Conservation (phyloP, 2,797 vertebrate genomes). For the Dendrocincla tyrannina region DNA sequence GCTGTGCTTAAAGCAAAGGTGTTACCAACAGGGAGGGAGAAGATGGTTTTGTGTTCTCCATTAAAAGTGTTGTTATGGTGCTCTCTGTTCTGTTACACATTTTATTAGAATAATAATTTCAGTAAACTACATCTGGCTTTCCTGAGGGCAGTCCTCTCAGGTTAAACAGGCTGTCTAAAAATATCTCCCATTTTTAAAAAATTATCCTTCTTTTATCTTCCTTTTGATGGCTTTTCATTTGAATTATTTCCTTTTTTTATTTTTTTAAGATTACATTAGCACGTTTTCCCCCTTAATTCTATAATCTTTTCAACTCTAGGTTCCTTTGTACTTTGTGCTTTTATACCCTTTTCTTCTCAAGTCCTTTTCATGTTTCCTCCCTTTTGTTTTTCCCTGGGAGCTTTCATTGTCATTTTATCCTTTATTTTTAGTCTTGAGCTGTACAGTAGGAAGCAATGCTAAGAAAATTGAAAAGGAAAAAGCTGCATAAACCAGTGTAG, state of each 20-base stretch:
- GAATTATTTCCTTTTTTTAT: slow-evolving; percentile 37
- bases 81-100: slow-evolving; percentile 46
- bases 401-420: slow-evolving; percentile 69
- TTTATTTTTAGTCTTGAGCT: slow-evolving; percentile 66
- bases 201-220: slow-evolving; percentile 54
- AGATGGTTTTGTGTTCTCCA: not conserved
- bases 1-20: slow-evolving; percentile 17
- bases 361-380: slow-evolving; percentile 71
- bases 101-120: slow-evolving; percentile 67
- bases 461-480: slow-evolving; percentile 60
- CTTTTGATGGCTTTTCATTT: slow-evolving; percentile 59
- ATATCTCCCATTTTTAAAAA: slow-evolving; percentile 7
- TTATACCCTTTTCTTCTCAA: slow-evolving; percentile 70
- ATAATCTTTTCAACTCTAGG: slow-evolving; percentile 67
- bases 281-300: slow-evolving; percentile 65
- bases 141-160: slow-evolving; percentile 50
- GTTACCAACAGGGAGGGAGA: slow-evolving; percentile 1
- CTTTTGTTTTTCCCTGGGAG: slow-evolving; percentile 71
- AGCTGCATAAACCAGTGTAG: not conserved
- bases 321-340: slow-evolving; percentile 66
- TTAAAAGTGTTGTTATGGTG: slow-evolving; percentile 44
- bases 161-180: slow-evolving; percentile 61
- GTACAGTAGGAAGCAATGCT: slow-evolving; percentile 61
- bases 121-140: slow-evolving; percentile 63
- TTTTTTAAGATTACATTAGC: slow-evolving; percentile 65